Conservation (phyloP, 2,113 vertebrate species). For the Pipra filicauda region DNA sequence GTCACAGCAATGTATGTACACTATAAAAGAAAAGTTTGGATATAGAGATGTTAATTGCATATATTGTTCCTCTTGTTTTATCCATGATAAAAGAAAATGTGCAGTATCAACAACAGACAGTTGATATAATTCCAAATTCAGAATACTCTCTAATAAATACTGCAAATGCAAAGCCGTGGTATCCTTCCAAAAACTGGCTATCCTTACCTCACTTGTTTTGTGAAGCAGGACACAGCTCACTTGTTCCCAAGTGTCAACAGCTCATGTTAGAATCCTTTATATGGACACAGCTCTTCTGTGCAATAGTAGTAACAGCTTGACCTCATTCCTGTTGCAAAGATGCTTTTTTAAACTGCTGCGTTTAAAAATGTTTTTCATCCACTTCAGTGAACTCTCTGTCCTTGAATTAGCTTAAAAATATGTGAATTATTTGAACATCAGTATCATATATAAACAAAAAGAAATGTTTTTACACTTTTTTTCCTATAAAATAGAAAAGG, state of each 20-base stretch:
- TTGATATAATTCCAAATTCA: neutral
- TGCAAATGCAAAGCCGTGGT: neutral
- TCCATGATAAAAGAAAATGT: neutral
- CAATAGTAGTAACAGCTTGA: neutral
- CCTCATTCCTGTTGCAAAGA: neutral
- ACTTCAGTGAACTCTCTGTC: neutral
- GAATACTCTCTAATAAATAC: neutral
- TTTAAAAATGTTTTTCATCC: neutral
- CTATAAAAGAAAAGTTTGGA: neutral
- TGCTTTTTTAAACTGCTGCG: neutral
- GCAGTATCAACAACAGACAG: neutral
- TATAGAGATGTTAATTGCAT: neutral
- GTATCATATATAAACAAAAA: neutral
- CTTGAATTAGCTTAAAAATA: neutral
- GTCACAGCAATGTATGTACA: neutral
- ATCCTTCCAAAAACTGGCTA: neutral
- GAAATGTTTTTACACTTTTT: neutral
- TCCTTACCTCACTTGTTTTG: neutral
- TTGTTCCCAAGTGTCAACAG: neutral
- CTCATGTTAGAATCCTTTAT: neutral
- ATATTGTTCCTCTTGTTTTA: neutral
- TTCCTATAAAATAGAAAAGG: neutral
- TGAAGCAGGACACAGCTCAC: neutral
- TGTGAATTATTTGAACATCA: neutral
- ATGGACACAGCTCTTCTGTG: rapidly evolving